A percentile compares a stretch with the other conserved stretches of the same genome.
These are phyloP conservation scores for Pachymerium ferrugineum DNA, from an alignment of 2,888 invertebrate species.

Conservation along the genomic window DNA sequence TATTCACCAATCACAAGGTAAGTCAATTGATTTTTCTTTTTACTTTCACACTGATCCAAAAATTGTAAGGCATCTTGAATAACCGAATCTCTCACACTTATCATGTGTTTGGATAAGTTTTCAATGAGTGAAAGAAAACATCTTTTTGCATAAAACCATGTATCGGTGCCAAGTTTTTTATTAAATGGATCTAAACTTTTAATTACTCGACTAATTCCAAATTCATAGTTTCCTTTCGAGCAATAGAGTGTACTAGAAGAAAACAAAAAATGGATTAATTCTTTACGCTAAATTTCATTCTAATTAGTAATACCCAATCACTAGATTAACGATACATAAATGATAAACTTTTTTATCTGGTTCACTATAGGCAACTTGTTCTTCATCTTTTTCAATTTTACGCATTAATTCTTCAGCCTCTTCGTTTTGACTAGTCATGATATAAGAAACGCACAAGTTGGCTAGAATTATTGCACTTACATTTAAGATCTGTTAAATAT, in stretches of 20 bases:
- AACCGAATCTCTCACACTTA: constrained; percentile 78
- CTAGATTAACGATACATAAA: constrained; percentile 95
- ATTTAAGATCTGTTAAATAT: constrained; percentile 64
- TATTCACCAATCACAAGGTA: background rate
- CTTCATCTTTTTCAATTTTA: constrained; percentile 97
- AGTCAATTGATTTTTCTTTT: constrained; percentile 30
- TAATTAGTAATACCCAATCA: constrained; percentile 70
- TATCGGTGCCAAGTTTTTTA: constrained; percentile 92
- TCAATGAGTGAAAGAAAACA: constrained; percentile 90
- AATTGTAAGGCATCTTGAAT: constrained; percentile 82
- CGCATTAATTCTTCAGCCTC: constrained; percentile 98
- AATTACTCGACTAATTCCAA: constrained; percentile 94
- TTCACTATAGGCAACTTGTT: constrained; percentile 82
- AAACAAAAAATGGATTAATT: constrained; percentile 29
- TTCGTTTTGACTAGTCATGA: constrained; percentile 98
- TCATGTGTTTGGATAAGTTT: constrained; percentile 82
- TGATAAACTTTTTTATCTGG: constrained; percentile 92
- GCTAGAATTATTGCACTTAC: constrained; percentile 97
- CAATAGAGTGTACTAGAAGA: constrained; percentile 79
- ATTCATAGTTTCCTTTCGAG: constrained; percentile 97
- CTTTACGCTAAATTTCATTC: background rate
- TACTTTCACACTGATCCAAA: constrained; percentile 78
- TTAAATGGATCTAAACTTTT: constrained; percentile 92
- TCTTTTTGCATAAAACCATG: constrained; percentile 96
- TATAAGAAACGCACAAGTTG: constrained; percentile 96